Base-by-base conservation (phyloP, 1,140 invertebrate genomes). In the Bombus superbus region DNA sequence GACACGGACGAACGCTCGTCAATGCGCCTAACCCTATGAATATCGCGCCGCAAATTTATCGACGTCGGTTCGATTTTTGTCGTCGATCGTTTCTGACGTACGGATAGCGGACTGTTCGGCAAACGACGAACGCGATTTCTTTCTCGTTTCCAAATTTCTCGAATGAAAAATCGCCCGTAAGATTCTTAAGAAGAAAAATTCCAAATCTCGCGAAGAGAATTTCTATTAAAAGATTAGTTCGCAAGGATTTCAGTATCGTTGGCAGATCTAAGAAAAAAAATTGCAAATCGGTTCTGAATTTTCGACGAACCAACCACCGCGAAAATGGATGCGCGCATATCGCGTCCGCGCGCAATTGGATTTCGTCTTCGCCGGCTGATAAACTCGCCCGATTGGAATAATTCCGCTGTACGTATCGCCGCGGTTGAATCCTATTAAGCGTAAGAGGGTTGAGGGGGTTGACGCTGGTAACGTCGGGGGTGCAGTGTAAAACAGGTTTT, bases 371-470 rank as follows among this genome's bases (percentile, higher is more conserved):
- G 47, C 1, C 76, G 83, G 53, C 83, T 84, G 83, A 84, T 84
- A 84, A 84, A 84, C 83, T 38, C 40, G 53, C 25, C 53, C 64
- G 64, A 28, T 40, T 57, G 83, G 74, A 79, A 84, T 84, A 84
- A 84, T 84, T 84, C 76, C 76, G 57, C 53, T 84, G 76, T 84
- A 84, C 75, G 83, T 85, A 85, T 85, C 83, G 68, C 40, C 68
- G 83, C 71, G 83, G 77, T 85, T 69, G 83, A 85, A 85, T 85
- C 83, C 83, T 66, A 85, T 85, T 85, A 85, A 85, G 25, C 57
- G n/a, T 22, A 25, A 13, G 5, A 28, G n/a, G 40, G 38, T 15
- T 13, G 62, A 11, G 11, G n/a, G n/a, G 59, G 32, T 53, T 53
- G 47, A 53, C 47, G 44, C n/a, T n/a, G 40, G 77, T 66, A 25